Evolutionary conservation across 2,888 invertebrate genomes (phyloP).

Genomic region (Acrobasis suavella): DNA sequence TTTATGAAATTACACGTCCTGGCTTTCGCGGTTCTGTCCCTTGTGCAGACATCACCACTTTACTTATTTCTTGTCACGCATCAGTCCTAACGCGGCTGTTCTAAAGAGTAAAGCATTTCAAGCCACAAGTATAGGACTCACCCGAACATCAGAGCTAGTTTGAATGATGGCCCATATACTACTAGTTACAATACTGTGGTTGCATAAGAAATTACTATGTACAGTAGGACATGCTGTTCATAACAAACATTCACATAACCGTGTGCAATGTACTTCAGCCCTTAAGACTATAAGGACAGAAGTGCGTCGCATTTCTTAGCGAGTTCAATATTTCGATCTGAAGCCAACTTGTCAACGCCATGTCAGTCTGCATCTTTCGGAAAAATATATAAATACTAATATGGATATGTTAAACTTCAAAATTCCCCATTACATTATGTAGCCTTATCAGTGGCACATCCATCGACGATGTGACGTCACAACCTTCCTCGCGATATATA

Average conservation of each 20-base stretch:
- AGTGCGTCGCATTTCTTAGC: background rate
- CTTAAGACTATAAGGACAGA: background rate
- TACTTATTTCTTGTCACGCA: no score
- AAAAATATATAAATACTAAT: no score
- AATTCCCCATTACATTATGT: slow-evolving; percentile 36
- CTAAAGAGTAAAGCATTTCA: no score
- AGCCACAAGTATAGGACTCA: no score
- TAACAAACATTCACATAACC: background rate
- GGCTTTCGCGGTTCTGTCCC: no score
- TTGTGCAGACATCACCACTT: no score
- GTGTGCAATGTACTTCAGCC: background rate
- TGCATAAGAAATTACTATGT: background rate
- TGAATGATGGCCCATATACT: no score
- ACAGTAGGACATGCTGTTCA: background rate
- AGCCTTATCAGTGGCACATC: slow-evolving; percentile 29
- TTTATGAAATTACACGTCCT: no score
- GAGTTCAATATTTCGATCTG: slow-evolving; percentile 1
- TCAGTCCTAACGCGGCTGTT: no score
- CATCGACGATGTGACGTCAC: slow-evolving; percentile 37
- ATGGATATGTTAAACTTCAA: slow-evolving; percentile 44
- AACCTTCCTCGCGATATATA: slow-evolving; percentile 43
- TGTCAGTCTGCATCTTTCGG: slow-evolving; percentile 25
- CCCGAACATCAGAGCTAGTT: no score
- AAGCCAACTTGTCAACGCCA: background rate
- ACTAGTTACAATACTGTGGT: no score